Evolutionary conservation across 2,113 vertebrate genomes (phyloP).

Genomic region (Hiodon alosoides): DNA sequence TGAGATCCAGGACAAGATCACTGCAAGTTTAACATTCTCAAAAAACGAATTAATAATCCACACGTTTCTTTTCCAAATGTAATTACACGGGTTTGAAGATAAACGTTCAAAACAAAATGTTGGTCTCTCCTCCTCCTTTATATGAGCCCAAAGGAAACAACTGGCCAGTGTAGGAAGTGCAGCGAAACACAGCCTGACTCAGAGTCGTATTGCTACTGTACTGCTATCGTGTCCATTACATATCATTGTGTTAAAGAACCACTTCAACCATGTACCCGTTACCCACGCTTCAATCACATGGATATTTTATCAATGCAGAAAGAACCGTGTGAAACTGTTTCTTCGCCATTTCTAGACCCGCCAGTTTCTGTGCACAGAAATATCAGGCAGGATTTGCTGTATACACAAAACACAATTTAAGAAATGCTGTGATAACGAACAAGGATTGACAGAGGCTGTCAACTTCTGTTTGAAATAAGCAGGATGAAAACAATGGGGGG

Average conservation of each 20-base stretch:
- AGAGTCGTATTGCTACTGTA: too few relatives aligned
- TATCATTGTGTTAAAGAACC: too few relatives aligned
- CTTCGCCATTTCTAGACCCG: too few relatives aligned
- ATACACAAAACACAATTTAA: background rate
- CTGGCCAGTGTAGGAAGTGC: background rate
- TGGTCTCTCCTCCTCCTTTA: conserved; percentile 52
- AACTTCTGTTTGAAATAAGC: background rate
- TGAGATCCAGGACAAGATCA: conserved; percentile 70
- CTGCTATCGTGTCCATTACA: too few relatives aligned
- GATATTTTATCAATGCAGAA: too few relatives aligned
- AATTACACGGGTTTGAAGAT: conserved; percentile 53
- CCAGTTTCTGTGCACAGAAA: too few relatives aligned
- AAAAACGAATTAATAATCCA: conserved; percentile 63
- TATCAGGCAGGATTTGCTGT: background rate
- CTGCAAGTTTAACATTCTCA: conserved; percentile 58
- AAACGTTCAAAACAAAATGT: conserved; percentile 48
- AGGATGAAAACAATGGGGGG: background rate
- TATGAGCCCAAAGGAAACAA: conserved; percentile 5
- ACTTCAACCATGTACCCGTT: too few relatives aligned
- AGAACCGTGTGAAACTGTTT: too few relatives aligned
- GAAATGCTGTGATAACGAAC: background rate
- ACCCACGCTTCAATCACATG: too few relatives aligned
- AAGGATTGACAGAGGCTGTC: too few relatives aligned
- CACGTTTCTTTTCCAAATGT: conserved; percentile 53
- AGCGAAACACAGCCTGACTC: too few relatives aligned